A percentile compares a stretch with the other conserved stretches of the same genome.
phyloP scores from a whole-genome alignment of 1,140 invertebrate genomes.

The Leucophenga varia region DNA sequence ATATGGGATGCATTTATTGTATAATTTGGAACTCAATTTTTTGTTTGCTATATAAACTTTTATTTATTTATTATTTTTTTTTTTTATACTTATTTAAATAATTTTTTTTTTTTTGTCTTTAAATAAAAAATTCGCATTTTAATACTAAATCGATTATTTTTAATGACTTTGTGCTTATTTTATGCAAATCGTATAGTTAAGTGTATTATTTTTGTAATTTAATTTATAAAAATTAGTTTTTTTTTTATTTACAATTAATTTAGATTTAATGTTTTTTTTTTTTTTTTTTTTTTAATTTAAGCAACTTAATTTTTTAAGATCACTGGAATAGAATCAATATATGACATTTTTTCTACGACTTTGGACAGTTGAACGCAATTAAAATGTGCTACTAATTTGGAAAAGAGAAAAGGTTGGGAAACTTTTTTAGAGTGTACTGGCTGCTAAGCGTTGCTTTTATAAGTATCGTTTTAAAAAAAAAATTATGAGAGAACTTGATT shows the following conservation, averaged over 20 bases:
- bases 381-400: too few species aligned
- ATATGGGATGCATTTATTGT: too few species aligned
- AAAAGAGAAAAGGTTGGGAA: too few species aligned
- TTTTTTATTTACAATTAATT: too few species aligned
- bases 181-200: slow-evolving; percentile 20
- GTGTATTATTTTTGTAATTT: slow-evolving; percentile 2
- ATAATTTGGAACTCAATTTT: too few species aligned
- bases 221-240: slow-evolving; percentile 19
- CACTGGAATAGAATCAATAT: slow-evolving; percentile 42
- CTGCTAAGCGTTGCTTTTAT: too few species aligned
- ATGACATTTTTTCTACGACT: too few species aligned
- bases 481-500: too few species aligned
- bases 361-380: too few species aligned
- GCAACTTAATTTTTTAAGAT: slow-evolving; percentile 44
- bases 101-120: slow-evolving; percentile 15
- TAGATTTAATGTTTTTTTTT: too few species aligned
- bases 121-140: slow-evolving; percentile 18
- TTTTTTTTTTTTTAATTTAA: slow-evolving; percentile 14
- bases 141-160: slow-evolving; percentile 37
- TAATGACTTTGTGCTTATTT: slow-evolving; percentile 46
- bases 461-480: too few species aligned
- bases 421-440: too few species aligned
- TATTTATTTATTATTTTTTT: slow-evolving; percentile 8
- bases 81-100: slow-evolving; percentile 20
- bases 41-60: slow-evolving; percentile 4